Base-by-base conservation (phyloP, 2,113 vertebrate genomes). In the Takifugu bimaculatus region DNA sequence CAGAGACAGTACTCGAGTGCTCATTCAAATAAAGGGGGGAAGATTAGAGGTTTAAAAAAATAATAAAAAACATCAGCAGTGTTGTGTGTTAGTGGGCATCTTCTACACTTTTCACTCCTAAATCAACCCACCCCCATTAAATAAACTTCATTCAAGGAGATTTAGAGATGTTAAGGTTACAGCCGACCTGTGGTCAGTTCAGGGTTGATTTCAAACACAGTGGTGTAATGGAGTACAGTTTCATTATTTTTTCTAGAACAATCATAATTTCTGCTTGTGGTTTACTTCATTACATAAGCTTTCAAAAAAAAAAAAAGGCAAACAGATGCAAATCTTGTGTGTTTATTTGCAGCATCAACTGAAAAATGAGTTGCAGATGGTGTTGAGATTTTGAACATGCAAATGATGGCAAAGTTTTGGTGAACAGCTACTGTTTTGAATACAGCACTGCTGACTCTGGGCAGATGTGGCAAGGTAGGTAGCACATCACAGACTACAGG, bases 1-100 rank as follows among this genome's bases (percentile, higher is more conserved):
- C 54, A 47, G 29, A 57, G 39, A 62, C 44, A 61, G 57, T 45
- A 67, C 68, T 57, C 12, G 53, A 50, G 42, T 49, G 39, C 35
- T 0, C 27, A 44, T 59, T 58, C n/a, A 49, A 56, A 6, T 3
- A 28, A 20, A 39, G 12, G 4, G 42, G 48, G 14, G 14, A 25
- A 59, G 29, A 51, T 10, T 5, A 45, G 44, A 15, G 13, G 6
- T 43, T 45, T 5, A 45, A 45, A 1, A 45, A 7, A 45, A 45
- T 4, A 7, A 45, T 12, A 5, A 45, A 45, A 45, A 45, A 45
- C 44, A 13, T 15, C 4, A 15, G 11, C 4, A 6, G 44, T 15
- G 12, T 14, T 45, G 5, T 45, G 43, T 45, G 3, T 10, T 10
- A 45, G 13, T 2, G 13, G 14, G n/a, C 13, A n/a, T 48, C 15